Evolutionary conservation across 2,888 invertebrate genomes (phyloP).

Genomic region (Tipula vernalis): DNA sequence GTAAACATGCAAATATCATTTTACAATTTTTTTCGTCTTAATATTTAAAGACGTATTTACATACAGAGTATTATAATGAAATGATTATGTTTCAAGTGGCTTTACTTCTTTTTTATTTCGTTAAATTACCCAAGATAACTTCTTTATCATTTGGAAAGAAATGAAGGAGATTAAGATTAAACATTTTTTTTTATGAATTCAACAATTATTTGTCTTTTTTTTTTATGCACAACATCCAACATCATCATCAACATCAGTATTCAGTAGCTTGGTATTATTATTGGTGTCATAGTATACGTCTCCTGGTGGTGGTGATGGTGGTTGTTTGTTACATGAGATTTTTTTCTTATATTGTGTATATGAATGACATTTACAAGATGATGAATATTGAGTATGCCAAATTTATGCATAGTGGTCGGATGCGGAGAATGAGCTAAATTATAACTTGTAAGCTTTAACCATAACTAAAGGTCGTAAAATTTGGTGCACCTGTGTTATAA

Average conservation of each 20-base stretch:
- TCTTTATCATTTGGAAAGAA: not conserved
- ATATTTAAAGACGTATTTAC: not conserved
- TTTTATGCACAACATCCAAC: not conserved
- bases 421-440: not conserved
- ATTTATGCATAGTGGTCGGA: not conserved
- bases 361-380: not conserved
- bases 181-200: not conserved
- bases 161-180: not conserved
- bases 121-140: not conserved
- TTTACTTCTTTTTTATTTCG: not conserved
- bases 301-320: not conserved
- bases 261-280: not conserved
- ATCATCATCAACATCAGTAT: not conserved
- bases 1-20: not conserved
- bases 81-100: conserved; percentile 4
- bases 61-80: not conserved
- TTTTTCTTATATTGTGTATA: not conserved
- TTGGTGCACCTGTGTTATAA: too few relatives aligned
- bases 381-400: not conserved
- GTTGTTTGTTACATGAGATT: not conserved
- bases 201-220: not conserved
- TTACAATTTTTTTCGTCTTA: not conserved
- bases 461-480: not conserved
- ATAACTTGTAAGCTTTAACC: not conserved
- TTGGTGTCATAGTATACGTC: not conserved